Evolutionary conservation across 1,140 invertebrate genomes (phyloP), one percentile per base, ranked within the genome.

Genomic region (Ooceraea biroi): DNA sequence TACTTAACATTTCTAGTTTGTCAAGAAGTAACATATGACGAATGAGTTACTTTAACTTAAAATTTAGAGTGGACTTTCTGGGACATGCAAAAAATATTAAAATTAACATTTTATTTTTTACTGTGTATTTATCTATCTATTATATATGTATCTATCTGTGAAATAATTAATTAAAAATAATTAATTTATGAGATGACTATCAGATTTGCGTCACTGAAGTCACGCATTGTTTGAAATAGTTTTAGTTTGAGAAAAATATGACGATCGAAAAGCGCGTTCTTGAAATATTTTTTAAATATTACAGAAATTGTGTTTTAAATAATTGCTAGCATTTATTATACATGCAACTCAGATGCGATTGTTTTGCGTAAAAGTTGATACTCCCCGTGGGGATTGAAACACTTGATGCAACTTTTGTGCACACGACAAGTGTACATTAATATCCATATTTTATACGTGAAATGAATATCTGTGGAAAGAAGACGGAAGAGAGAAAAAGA

Each of bases 51-150:
- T n/a, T n/a, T n/a, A n/a, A n/a, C n/a, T n/a, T n/a, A n/a, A n/a
- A n/a, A n/a, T n/a, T n/a, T n/a, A n/a, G n/a, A n/a, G n/a, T n/a
- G n/a, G n/a, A n/a, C n/a, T n/a, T n/a, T n/a, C n/a, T n/a, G n/a
- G n/a, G n/a, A n/a, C n/a, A n/a, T n/a, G n/a, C n/a, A n/a, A n/a
- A n/a, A n/a, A n/a, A n/a, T n/a, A n/a, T n/a, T n/a, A n/a, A n/a
- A n/a, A n/a, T n/a, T n/a, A n/a, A n/a, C n/a, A n/a, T n/a, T 19
- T 73, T 60, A 1, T 60, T 73, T 60, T 73, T 17, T 41, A 10
- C 14, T 4, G 12, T 30, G 11, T 52, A 14, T n/a, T 14, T 1
- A 14, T 57, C 25, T 12, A 73, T 72, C 11, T 41, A 36, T 41
- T 36, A 25, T 58, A 36, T n/a, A 17, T 73, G 4, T 22, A 55